Conservation (phyloP, 1,140 invertebrate species). For the Bombus picipes region DNA sequence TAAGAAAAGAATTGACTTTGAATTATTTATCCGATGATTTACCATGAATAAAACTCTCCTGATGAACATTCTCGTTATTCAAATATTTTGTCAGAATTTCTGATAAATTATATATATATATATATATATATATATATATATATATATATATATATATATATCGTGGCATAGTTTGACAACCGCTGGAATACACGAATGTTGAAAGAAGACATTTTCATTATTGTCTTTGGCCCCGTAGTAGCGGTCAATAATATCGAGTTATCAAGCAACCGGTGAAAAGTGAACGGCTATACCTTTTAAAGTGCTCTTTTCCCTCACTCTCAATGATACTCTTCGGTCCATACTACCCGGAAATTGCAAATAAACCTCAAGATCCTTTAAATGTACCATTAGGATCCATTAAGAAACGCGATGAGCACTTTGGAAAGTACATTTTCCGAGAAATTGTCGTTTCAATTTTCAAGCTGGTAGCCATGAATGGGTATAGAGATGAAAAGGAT, state of each 20-base stretch:
- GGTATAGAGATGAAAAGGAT: not conserved
- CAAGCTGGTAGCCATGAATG: not conserved
- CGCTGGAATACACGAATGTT: conserved; percentile 6
- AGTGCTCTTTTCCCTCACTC: not conserved
- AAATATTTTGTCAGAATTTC: no score
- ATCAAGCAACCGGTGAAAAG: not conserved
- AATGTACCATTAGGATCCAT: conserved; percentile 34
- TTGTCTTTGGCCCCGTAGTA: not conserved
- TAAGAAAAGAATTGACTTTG: no score
- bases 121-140: no score
- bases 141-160: no score
- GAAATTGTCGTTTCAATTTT: conserved; percentile 10
- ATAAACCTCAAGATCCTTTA: not conserved
- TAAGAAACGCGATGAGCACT: conserved; percentile 11
- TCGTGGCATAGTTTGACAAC: not conserved
- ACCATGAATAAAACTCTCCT: no score
- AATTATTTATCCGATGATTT: no score
- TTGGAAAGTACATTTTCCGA: not conserved
- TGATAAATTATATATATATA: no score
- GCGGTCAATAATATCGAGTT: conserved; percentile 34
- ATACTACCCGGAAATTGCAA: not conserved
- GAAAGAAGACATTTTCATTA: conserved; percentile 18
- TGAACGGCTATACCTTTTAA: not conserved
- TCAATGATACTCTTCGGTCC: not conserved
- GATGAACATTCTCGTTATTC: no score